phyloP scores from a whole-genome alignment of 2,797 vertebrate genomes.

The Silurus lanzhouensis region DNA sequence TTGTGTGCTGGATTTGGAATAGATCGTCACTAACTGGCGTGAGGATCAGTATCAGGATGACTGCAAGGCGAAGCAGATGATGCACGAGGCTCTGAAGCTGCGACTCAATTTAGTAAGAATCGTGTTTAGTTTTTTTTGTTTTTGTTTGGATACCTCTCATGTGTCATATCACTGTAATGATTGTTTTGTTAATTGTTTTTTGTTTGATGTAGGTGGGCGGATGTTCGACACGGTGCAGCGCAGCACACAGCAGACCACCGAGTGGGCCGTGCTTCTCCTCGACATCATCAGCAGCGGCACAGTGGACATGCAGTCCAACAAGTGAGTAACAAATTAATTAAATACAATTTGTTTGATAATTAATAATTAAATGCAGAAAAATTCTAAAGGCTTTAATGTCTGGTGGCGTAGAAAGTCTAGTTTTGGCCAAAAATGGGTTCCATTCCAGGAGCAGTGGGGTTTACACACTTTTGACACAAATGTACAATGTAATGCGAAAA shows the following conservation, averaged over 20 bases:
- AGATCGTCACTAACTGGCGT: conserved; percentile 97
- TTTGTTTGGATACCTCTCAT: no score
- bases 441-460: no score
- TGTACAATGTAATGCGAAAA: no score
- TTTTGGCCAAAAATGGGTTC: background rate
- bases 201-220: conserved; percentile 82
- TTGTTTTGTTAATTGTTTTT: background rate
- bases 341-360: no score
- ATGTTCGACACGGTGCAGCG: conserved; percentile 99
- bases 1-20: conserved; percentile 1
- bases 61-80: conserved; percentile 98
- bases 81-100: conserved; percentile 97
- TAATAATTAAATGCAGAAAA: no score
- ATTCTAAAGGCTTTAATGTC: no score
- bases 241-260: conserved; percentile 96
- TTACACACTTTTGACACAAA: no score
- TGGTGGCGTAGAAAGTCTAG: no score
- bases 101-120: conserved; percentile 91
- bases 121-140: background rate
- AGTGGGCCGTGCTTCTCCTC: conserved; percentile 95
- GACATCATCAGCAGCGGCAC: conserved; percentile 99
- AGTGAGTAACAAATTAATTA: conserved; percentile 74
- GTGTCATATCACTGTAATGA: no score
- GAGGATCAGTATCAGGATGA: conserved; percentile 99
- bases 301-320: conserved; percentile 99